Evolutionary conservation across 2,888 invertebrate species (phyloP).

Genomic region (Ischnus inquisitorius): DNA sequence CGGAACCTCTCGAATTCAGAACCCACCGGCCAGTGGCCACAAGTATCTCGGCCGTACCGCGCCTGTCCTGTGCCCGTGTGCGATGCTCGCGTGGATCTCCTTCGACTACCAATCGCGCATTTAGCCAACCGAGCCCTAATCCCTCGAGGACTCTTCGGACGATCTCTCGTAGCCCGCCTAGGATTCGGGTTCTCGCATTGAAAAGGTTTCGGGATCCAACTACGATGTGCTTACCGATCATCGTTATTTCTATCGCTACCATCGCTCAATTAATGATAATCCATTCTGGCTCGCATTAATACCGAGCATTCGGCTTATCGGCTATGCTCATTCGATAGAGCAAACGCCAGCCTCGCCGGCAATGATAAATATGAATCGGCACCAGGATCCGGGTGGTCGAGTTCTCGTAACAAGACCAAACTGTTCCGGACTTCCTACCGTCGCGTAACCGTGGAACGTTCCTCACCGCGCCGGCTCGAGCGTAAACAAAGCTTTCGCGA

Average conservation of each 20-base stretch:
- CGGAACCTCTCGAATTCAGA: conserved; percentile 78
- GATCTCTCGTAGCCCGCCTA: conserved; percentile 35
- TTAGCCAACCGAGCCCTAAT: conserved; percentile 79
- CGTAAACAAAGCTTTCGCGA: neutral
- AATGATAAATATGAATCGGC: neutral
- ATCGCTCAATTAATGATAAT: no score
- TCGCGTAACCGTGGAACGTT: neutral
- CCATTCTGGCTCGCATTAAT: no score
- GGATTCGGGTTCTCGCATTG: conserved; percentile 9
- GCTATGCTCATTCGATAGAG: no score
- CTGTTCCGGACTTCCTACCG: neutral
- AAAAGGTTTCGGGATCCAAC: conserved; percentile 12
- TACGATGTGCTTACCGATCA: neutral
- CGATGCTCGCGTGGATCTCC: conserved; percentile 69
- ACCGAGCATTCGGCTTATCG: no score
- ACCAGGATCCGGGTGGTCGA: conserved; percentile 8
- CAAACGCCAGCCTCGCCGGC: no score
- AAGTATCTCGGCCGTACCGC: conserved; percentile 79
- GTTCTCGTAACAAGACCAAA: neutral
- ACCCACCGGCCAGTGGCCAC: conserved; percentile 79
- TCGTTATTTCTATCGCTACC: neutral
- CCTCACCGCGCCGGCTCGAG: neutral
- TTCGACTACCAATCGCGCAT: conserved; percentile 82
- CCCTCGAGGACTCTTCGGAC: conserved; percentile 80
- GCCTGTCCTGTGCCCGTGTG: conserved; percentile 30